phyloP scores from a whole-genome alignment of 2,797 vertebrate species.

The Melanotaenia maccullochi region DNA sequence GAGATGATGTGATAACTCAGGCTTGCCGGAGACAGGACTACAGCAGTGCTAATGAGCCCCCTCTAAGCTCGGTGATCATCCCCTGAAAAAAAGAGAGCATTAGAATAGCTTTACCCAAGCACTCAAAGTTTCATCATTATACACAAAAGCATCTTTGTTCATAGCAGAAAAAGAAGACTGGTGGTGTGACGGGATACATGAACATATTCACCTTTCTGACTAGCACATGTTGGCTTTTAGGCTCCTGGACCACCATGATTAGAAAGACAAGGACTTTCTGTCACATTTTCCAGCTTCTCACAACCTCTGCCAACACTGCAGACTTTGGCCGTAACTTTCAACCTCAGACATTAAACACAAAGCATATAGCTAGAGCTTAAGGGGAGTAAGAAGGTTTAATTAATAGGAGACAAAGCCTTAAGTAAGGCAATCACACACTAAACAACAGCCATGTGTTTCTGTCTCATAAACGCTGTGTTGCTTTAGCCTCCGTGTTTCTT shows the following conservation, averaged over 20 bases:
- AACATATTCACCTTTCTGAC: neutral
- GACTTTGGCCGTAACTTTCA: constrained; percentile 39
- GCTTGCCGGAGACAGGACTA: constrained; percentile 41
- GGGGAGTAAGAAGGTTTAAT: constrained; percentile 65
- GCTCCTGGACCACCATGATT: constrained; percentile 54
- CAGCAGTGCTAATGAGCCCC: constrained; percentile 63
- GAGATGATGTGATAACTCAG: constrained; percentile 69
- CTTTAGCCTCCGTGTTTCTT: constrained; percentile 7
- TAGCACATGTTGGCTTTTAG: constrained; percentile 20
- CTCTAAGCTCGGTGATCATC: constrained; percentile 48
- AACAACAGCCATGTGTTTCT: constrained; percentile 44
- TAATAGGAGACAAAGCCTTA: constrained; percentile 66
- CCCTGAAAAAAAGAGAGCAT: constrained; percentile 20
- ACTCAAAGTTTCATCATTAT: constrained; percentile 9
- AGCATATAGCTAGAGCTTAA: constrained; percentile 36
- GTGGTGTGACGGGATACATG: neutral
- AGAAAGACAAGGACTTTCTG: constrained; percentile 51
- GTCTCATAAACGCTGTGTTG: constrained; percentile 19
- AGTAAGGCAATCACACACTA: constrained; percentile 42
- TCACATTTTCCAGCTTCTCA: constrained; percentile 39
- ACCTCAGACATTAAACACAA: constrained; percentile 32
- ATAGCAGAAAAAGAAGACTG: neutral
- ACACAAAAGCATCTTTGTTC: constrained; percentile 35
- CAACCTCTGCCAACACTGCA: constrained; percentile 28
- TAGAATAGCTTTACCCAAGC: constrained; percentile 3